A percentile compares a stretch with the other conserved stretches of the same genome.
Evolutionary conservation across 2,888 invertebrate genomes (phyloP).

Genomic region (Chrysolina americana): DNA sequence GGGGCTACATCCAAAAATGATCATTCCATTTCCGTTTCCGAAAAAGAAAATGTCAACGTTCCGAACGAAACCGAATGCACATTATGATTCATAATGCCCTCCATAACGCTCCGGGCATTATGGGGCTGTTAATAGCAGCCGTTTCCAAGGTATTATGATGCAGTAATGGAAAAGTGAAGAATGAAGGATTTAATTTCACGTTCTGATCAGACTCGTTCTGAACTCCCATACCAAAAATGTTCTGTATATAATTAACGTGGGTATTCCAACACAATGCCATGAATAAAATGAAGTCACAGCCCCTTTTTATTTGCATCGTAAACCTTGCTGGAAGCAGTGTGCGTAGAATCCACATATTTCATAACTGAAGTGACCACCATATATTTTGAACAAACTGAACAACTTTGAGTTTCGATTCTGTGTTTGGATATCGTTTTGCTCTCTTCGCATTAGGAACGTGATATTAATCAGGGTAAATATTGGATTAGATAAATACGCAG

Average conservation of each 20-base stretch:
- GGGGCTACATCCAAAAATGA: too few relatives aligned
- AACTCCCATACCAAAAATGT: neutral
- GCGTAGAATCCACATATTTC: constrained; percentile 59
- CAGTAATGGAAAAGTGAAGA: too few relatives aligned
- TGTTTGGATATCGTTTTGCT: constrained; percentile 55
- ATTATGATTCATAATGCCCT: too few relatives aligned
- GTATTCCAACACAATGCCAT: neutral
- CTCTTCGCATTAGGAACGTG: neutral
- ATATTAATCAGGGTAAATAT: neutral
- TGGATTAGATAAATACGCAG: neutral
- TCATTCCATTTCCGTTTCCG: too few relatives aligned
- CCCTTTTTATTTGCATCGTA: constrained; percentile 19
- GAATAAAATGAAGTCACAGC: neutral
- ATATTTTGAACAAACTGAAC: constrained; percentile 65
- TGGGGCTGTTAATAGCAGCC: too few relatives aligned
- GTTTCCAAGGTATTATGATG: too few relatives aligned
- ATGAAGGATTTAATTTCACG: too few relatives aligned
- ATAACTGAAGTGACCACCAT: constrained; percentile 61
- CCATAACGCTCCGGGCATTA: too few relatives aligned
- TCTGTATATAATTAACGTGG: neutral
- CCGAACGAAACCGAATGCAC: too few relatives aligned
- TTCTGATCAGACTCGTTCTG: too few relatives aligned
- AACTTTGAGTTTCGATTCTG: constrained; percentile 65
- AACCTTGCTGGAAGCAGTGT: constrained; percentile 36
- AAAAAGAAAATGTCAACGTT: too few relatives aligned